Evolutionary conservation across 2,797 vertebrate genomes (phyloP).

Genomic region (Oreochromis grahami): DNA sequence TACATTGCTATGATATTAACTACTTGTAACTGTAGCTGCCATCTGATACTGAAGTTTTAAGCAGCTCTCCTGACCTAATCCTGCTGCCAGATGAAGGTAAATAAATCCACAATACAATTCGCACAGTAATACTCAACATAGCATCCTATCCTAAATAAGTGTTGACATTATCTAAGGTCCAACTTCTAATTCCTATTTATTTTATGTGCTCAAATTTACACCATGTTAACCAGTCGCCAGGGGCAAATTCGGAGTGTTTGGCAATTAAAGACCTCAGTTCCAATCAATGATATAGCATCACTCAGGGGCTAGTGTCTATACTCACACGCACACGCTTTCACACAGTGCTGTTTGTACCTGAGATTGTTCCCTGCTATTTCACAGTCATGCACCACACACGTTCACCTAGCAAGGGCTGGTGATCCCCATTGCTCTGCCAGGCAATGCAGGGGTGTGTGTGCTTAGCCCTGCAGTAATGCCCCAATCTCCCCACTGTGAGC

Average conservation of each 20-base stretch:
- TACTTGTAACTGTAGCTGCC: not conserved
- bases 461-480: slow-evolving; percentile 54
- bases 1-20: not conserved
- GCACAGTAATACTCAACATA: not conserved
- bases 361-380: not conserved
- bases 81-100: not conserved
- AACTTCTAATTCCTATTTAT: slow-evolving; percentile 33
- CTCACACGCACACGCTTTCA: not conserved
- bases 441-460: slow-evolving; percentile 18
- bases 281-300: slow-evolving; percentile 39
- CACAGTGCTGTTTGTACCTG: not conserved
- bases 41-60: not conserved
- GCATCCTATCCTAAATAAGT: not conserved
- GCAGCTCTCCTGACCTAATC: not conserved
- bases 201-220: slow-evolving; percentile 35
- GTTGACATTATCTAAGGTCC: not conserved
- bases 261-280: slow-evolving; percentile 44
- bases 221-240: slow-evolving; percentile 20
- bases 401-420: slow-evolving; percentile 12
- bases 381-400: not conserved
- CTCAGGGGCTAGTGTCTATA: not conserved
- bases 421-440: slow-evolving; percentile 25
- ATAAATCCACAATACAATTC: not conserved
- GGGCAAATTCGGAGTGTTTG: slow-evolving; percentile 32
- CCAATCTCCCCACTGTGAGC: slow-evolving; percentile 57